These are phyloP conservation scores for Sicus ferrugineus DNA, from an alignment of 2,888 invertebrate genomes.

Conservation along the genomic window DNA sequence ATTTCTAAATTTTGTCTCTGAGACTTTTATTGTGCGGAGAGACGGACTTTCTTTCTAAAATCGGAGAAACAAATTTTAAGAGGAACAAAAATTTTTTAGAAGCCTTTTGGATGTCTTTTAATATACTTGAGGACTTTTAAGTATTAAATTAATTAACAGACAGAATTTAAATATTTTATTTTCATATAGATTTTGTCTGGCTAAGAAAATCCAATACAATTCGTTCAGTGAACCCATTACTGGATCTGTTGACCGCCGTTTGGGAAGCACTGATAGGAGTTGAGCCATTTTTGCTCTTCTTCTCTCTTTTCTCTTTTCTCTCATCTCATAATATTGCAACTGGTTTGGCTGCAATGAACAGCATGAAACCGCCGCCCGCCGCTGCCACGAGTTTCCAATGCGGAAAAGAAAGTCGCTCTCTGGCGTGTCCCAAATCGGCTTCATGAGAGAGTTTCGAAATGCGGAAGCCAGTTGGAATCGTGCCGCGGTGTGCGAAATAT, in stretches of 20 bases:
- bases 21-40: too few species aligned
- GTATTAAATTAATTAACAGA: too few species aligned
- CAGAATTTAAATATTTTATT: background rate
- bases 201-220: too few species aligned
- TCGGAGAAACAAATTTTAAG: too few species aligned
- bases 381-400: background rate
- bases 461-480: slow-evolving; percentile 8
- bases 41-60: too few species aligned
- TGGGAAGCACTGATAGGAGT: background rate
- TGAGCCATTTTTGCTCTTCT: background rate
- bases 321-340: background rate
- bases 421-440: slow-evolving; percentile 15
- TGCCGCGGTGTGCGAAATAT: background rate
- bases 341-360: background rate
- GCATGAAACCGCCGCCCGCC: background rate
- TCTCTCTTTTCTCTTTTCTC: background rate
- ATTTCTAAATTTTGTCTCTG: too few species aligned
- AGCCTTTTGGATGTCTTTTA: too few species aligned
- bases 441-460: background rate
- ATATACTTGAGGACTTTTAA: too few species aligned
- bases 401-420: slow-evolving; percentile 30
- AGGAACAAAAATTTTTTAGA: too few species aligned
- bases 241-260: too few species aligned
- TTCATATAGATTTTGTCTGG: background rate
- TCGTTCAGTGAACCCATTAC: too few species aligned